A percentile compares a stretch with the other conserved stretches of the same genome.
Conservation (phyloP, 1,140 invertebrate genomes). For the Neuroterus valhalla region DNA sequence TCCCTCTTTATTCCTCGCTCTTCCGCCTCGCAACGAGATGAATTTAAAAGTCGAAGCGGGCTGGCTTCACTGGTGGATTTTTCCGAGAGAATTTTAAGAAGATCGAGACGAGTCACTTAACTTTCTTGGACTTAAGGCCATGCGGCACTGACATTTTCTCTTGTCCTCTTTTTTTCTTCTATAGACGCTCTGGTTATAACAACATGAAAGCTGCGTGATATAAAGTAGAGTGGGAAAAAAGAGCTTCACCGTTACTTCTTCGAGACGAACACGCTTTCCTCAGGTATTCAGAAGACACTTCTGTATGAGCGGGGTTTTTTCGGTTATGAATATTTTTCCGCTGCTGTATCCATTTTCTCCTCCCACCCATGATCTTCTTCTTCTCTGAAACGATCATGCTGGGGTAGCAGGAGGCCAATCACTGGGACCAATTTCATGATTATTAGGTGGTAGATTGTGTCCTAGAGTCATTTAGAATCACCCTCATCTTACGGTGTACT, state of each 20-base stretch:
- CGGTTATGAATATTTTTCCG: conserved; percentile 41
- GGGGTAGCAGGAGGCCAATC: neutral
- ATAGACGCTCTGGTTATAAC: neutral
- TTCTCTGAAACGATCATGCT: neutral
- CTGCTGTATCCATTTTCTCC: conserved; percentile 4
- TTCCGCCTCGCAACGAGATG: conserved; percentile 17
- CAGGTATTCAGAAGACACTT: conserved; percentile 38
- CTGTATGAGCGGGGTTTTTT: conserved; percentile 39
- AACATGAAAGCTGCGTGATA: neutral
- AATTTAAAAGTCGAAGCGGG: conserved; percentile 43
- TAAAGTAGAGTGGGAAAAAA: conserved; percentile 7
- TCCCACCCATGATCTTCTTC: conserved; percentile 9
- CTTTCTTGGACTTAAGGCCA: conserved; percentile 16
- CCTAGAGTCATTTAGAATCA: neutral
- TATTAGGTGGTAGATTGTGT: neutral
- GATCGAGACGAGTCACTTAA: conserved; percentile 27
- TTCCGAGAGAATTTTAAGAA: conserved; percentile 39
- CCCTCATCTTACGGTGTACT: neutral
- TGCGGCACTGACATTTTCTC: neutral
- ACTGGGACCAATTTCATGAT: conserved; percentile 26
- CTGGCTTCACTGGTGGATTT: conserved; percentile 31
- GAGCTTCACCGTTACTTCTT: conserved; percentile 29
- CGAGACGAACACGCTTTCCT: conserved; percentile 33
- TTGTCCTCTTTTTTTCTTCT: neutral
- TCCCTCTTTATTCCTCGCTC: conserved; percentile 8